phyloP scores from a whole-genome alignment of 2,797 vertebrate species.

The Mionectes olivaceus region DNA sequence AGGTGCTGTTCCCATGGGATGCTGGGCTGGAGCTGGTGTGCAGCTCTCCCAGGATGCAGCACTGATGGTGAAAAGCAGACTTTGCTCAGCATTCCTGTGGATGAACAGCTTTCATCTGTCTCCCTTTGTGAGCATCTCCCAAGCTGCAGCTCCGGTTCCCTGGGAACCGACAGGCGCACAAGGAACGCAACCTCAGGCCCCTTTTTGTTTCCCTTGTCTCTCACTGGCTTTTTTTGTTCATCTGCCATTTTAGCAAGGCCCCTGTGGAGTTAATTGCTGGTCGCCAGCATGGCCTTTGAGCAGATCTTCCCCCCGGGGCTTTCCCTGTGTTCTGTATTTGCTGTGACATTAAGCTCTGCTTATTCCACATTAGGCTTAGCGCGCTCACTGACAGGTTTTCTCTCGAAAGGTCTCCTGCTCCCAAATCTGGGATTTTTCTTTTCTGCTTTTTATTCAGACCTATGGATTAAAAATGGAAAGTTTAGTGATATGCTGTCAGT shows the following conservation, averaged over 20 bases:
- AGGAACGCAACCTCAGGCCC: slow-evolving; percentile 45
- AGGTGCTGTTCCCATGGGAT: background rate
- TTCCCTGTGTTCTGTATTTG: slow-evolving; percentile 60
- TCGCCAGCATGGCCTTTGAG: slow-evolving; percentile 46
- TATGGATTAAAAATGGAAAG: slow-evolving; percentile 66
- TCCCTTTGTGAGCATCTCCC: slow-evolving; percentile 37
- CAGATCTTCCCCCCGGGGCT: slow-evolving; percentile 59
- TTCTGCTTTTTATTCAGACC: slow-evolving; percentile 56
- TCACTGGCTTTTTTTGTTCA: slow-evolving; percentile 64
- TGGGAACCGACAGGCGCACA: slow-evolving; percentile 49
- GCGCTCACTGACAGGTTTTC: slow-evolving; percentile 48
- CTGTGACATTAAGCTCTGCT: slow-evolving; percentile 74
- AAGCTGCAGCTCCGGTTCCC: slow-evolving; percentile 34
- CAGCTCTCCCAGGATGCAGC: background rate
- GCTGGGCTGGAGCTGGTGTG: rapidly evolving
- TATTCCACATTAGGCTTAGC: slow-evolving; percentile 72
- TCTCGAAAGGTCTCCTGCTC: slow-evolving; percentile 42
- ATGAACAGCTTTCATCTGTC: slow-evolving; percentile 36
- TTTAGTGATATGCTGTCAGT: background rate
- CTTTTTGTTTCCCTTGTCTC: slow-evolving; percentile 61
- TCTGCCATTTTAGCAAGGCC: slow-evolving; percentile 62
- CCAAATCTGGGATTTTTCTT: slow-evolving; percentile 56
- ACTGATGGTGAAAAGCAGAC: background rate
- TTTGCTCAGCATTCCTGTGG: background rate
- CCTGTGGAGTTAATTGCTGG: slow-evolving; percentile 62